Evolutionary conservation across 2,113 vertebrate genomes (phyloP).

Genomic region (Notothenia rossii): DNA sequence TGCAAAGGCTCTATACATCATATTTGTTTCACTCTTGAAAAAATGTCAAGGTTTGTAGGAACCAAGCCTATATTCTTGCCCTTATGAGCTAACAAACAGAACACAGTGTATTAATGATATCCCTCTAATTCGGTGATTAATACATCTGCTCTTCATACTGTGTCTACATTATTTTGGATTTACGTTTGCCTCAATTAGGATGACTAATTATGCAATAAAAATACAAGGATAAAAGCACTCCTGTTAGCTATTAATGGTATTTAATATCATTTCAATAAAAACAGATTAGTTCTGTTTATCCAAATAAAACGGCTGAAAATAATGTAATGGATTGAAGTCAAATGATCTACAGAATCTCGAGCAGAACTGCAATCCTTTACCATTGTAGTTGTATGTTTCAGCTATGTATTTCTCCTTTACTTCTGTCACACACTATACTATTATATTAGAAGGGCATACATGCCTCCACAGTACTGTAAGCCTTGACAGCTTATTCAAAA

Average conservation of each 20-base stretch:
- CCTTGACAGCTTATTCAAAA: slow-evolving; percentile 1
- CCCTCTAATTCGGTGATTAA: slow-evolving; percentile 28
- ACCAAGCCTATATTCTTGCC: not conserved
- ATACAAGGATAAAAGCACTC: slow-evolving; percentile 16
- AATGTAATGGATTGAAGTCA: not conserved
- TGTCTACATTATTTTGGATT: slow-evolving; percentile 5
- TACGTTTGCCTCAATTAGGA: not conserved
- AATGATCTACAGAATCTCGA: not conserved
- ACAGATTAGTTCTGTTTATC: slow-evolving; percentile 10
- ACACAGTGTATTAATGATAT: slow-evolving; percentile 9
- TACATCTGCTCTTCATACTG: not conserved
- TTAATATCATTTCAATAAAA: slow-evolving; percentile 1
- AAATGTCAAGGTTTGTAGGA: not conserved
- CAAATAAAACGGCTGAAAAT: not conserved
- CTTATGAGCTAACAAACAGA: slow-evolving; percentile 2
- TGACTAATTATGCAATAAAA: slow-evolving; percentile 3
- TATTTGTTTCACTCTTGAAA: slow-evolving; percentile 6
- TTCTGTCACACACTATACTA: not conserved
- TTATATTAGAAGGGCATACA: not conserved
- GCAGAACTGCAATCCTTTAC: not conserved
- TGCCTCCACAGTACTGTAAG: not conserved
- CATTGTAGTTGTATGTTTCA: not conserved
- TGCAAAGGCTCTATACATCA: not conserved
- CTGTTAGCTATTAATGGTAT: not conserved
- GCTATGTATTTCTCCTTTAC: not conserved